These are phyloP conservation scores for Phymastichus coffea DNA, from an alignment of 1,140 invertebrate species.

Conservation along the genomic window DNA sequence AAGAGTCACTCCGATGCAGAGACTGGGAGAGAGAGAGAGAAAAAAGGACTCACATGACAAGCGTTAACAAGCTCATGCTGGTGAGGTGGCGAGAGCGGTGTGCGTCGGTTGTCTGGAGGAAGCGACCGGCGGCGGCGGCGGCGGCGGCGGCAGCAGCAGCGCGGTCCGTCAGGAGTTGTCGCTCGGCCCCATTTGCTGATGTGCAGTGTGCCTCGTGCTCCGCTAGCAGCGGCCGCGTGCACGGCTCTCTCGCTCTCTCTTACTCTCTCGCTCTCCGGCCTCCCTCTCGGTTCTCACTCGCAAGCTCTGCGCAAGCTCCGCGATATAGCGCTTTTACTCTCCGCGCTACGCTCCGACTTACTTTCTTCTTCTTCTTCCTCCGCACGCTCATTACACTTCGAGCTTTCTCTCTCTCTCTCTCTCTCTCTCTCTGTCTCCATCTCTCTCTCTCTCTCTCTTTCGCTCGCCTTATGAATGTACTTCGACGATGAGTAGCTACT, in stretches of 20 bases:
- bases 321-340: neutral
- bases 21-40: conserved; percentile 4
- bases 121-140: neutral
- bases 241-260: neutral
- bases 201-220: too few species aligned
- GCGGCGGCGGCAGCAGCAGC: neutral
- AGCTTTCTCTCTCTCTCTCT: conserved; percentile 7
- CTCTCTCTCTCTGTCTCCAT: too few species aligned
- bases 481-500: too few species aligned
- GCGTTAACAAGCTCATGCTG: conserved; percentile 8
- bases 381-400: too few species aligned
- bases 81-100: neutral
- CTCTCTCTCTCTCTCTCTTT: too few species aligned
- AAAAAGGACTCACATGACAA: conserved; percentile 22
- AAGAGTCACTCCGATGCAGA: neutral
- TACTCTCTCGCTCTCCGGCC: neutral
- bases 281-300: too few species aligned
- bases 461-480: too few species aligned
- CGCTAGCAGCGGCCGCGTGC: neutral
- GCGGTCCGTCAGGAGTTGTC: neutral
- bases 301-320: conserved; percentile 1
- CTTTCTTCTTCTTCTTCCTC: neutral
- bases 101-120: neutral
- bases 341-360: too few species aligned
- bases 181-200: conserved; percentile 20